Percentiles rank a stretch among this genome's conserved stretches.
Evolutionary conservation across 2,113 vertebrate species (phyloP).

Genomic region (Cariama cristata): DNA sequence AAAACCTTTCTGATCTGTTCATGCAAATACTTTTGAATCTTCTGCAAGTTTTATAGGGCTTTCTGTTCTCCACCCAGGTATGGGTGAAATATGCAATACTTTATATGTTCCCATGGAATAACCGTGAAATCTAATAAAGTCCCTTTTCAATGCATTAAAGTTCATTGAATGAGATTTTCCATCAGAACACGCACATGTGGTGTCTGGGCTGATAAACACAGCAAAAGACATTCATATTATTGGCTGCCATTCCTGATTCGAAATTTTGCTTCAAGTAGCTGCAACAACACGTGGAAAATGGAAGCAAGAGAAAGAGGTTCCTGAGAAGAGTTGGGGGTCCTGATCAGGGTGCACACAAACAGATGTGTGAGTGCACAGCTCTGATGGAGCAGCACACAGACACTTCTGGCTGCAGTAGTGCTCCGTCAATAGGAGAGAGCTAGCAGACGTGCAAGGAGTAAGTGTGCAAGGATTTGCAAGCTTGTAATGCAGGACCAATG

Average conservation of each 20-base stretch:
- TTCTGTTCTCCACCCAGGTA: neutral
- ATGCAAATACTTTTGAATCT: neutral
- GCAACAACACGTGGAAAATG: neutral
- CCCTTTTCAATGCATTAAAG: neutral
- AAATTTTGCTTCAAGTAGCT: neutral
- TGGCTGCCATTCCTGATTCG: neutral
- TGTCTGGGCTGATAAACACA: neutral
- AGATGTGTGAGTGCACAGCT: accelerated
- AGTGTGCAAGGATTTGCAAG: neutral
- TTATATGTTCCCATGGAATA: neutral
- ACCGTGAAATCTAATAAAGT: neutral
- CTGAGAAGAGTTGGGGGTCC: neutral
- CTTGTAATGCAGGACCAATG: neutral
- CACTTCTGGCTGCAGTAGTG: neutral
- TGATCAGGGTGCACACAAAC: neutral
- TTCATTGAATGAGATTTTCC: neutral
- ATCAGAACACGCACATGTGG: neutral
- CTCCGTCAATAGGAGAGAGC: neutral
- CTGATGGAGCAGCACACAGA: neutral
- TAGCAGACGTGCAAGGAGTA: neutral
- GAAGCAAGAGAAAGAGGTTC: neutral
- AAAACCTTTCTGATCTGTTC: neutral
- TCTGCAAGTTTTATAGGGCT: neutral
- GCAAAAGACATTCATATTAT: neutral
- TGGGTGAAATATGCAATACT: neutral